phyloP scores from a whole-genome alignment of 1,140 invertebrate species.

The Drosophila hydei region DNA sequence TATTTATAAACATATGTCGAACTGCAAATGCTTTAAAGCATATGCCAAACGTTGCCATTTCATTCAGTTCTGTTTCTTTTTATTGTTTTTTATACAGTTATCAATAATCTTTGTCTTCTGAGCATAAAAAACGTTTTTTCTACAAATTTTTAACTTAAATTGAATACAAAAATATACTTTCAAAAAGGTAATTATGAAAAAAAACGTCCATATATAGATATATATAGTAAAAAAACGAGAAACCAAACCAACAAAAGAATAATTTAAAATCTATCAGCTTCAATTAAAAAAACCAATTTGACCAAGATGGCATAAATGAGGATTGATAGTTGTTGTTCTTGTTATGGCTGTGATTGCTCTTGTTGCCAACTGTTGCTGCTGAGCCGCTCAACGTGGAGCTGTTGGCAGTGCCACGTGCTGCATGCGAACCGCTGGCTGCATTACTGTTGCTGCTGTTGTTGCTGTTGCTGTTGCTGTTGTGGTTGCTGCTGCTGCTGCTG shows the following conservation, averaged over 20 bases:
- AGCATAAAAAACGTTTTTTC: too few species aligned
- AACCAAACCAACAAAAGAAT: neutral
- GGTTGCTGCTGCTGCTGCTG: slow-evolving; percentile 19
- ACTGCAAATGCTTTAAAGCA: slow-evolving; percentile 35
- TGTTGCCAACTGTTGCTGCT: slow-evolving; percentile 34
- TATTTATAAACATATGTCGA: slow-evolving; percentile 48
- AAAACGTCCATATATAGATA: too few species aligned
- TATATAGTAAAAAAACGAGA: neutral
- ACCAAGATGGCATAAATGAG: slow-evolving; percentile 66
- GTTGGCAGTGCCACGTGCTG: slow-evolving; percentile 7
- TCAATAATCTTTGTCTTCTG: slow-evolving; percentile 34
- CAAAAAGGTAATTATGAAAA: neutral
- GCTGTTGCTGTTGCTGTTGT: slow-evolving; percentile 7
- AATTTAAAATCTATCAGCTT: neutral
- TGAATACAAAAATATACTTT: neutral
- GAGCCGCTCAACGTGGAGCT: slow-evolving; percentile 1
- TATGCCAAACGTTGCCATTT: slow-evolving; percentile 49
- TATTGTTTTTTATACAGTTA: slow-evolving; percentile 56
- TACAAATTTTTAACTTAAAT: too few species aligned
- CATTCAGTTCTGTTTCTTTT: slow-evolving; percentile 66
- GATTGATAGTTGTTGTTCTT: slow-evolving; percentile 50
- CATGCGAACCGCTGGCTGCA: slow-evolving; percentile 17
- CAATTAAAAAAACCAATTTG: slow-evolving; percentile 77
- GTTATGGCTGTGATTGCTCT: slow-evolving; percentile 26
- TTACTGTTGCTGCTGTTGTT: slow-evolving; percentile 14